A percentile compares a stretch with the other conserved stretches of the same genome.
These are phyloP conservation scores for Anorthoa munda DNA, from an alignment of 2,888 invertebrate genomes.

Conservation along the genomic window DNA sequence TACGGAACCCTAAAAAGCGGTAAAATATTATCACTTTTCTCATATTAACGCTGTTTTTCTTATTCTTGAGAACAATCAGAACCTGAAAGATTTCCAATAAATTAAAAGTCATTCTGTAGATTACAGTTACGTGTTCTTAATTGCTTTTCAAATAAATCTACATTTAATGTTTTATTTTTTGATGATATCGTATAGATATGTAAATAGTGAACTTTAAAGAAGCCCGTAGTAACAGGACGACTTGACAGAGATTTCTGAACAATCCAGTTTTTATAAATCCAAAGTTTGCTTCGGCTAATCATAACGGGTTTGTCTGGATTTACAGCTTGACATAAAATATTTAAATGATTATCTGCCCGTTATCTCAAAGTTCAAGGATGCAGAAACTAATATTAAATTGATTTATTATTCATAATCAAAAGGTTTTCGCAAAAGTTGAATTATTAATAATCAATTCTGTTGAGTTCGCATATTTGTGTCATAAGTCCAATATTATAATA, in stretches of 20 bases:
- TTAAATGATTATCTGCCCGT: slow-evolving; percentile 3
- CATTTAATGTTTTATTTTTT: neutral
- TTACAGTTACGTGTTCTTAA: no score
- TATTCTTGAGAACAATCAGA: no score
- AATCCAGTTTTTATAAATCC: neutral
- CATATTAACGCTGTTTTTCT: no score
- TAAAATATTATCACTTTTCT: no score
- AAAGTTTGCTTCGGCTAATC: neutral
- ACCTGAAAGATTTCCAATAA: no score
- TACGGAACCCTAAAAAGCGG: no score
- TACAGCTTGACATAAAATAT: slow-evolving; percentile 9
- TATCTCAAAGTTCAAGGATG: slow-evolving; percentile 36
- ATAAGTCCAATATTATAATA: slow-evolving; percentile 22
- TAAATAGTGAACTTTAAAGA: neutral
- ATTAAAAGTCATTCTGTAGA: neutral
- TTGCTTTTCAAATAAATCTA: neutral
- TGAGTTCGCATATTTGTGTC: neutral
- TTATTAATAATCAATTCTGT: slow-evolving; percentile 31
- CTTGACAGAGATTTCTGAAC: neutral
- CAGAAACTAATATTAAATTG: slow-evolving; percentile 3
- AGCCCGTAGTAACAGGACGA: neutral
- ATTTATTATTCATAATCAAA: slow-evolving; percentile 1
- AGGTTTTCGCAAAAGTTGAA: slow-evolving; percentile 9
- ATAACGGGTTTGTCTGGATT: slow-evolving; percentile 9
- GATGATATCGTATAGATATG: neutral